These are phyloP conservation scores for Stylophora pistillata DNA, from an alignment of 64 coral and sea anemone species.

Conservation along the genomic window DNA sequence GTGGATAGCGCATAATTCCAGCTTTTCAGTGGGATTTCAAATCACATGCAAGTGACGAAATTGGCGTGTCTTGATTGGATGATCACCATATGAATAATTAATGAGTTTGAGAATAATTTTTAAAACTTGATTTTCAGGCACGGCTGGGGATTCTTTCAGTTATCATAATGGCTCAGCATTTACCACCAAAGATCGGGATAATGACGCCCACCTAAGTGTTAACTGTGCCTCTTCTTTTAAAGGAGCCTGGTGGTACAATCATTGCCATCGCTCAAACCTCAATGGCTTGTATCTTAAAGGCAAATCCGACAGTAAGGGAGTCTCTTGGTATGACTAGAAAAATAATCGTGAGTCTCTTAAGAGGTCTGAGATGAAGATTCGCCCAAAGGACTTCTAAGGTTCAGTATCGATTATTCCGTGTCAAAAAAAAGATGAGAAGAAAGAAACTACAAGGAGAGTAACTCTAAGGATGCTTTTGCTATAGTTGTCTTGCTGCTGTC, in stretches of 20 bases:
- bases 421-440: no score
- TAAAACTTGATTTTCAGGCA: background rate
- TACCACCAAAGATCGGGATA: conserved; percentile 40
- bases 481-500: no score
- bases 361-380: conserved; percentile 25
- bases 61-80: no score
- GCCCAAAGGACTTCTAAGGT: no score
- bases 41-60: no score
- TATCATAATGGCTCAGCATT: background rate
- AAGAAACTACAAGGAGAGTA: no score
- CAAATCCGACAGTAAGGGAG: background rate
- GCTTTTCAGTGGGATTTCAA: no score
- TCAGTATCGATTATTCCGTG: no score
- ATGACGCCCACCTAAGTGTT: background rate
- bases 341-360: conserved; percentile 5
- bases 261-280: conserved; percentile 5
- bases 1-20: no score
- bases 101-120: no score
- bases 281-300: conserved; percentile 32
- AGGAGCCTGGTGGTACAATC: conserved; percentile 18
- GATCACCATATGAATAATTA: no score
- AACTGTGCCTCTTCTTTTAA: conserved; percentile 12
- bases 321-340: conserved; percentile 10
- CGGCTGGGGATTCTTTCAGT: background rate
- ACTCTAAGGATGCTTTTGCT: no score